Evolutionary conservation across 2,113 vertebrate species (phyloP).

Genomic region (Euleptes europaea): DNA sequence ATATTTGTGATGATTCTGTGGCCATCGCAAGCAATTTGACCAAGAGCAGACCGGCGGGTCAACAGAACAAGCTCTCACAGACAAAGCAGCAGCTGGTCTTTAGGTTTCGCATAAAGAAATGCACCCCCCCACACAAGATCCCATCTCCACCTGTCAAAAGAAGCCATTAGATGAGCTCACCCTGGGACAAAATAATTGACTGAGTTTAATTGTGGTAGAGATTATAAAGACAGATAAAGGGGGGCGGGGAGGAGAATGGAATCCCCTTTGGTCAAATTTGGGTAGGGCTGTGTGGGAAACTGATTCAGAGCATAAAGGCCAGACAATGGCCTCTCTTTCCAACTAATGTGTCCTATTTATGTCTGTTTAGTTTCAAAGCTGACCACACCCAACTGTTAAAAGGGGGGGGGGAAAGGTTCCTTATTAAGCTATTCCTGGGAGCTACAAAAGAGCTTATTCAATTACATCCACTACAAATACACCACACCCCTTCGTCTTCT

Average conservation of each 20-base stretch:
- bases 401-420: background rate
- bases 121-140: too few species aligned
- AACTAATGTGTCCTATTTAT: background rate
- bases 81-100: background rate
- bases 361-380: background rate
- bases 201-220: background rate
- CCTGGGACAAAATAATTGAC: background rate
- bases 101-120: background rate
- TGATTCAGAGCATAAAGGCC: background rate
- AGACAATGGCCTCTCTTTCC: conserved; percentile 11
- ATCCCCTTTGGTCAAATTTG: background rate
- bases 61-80: background rate
- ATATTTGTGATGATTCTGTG: background rate
- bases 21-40: background rate
- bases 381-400: background rate
- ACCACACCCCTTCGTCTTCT: background rate
- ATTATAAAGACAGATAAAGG: background rate
- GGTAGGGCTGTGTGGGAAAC: background rate
- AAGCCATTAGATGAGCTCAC: background rate
- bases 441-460: conserved; percentile 6
- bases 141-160: background rate
- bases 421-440: background rate
- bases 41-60: background rate
- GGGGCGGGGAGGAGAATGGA: background rate
- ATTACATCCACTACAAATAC: background rate